These are phyloP conservation scores for Pelodiscus sinensis DNA, from an alignment of 2,113 vertebrate genomes.

Conservation along the genomic window DNA sequence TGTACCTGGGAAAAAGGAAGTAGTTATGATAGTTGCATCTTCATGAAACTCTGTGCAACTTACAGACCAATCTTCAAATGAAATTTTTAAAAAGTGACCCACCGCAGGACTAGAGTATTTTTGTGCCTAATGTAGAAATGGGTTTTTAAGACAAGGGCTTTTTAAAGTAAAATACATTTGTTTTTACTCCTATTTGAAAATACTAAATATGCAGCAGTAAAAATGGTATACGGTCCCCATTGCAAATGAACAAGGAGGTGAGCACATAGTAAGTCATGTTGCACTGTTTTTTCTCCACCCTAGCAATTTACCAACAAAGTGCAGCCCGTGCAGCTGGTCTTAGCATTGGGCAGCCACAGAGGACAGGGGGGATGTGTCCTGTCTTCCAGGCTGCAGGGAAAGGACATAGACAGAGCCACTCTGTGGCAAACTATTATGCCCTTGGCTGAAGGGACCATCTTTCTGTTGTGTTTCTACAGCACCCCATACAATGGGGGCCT, in stretches of 20 bases:
- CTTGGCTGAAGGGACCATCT: not conserved
- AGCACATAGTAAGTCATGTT: slow-evolving; percentile 13
- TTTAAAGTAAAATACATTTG: slow-evolving; percentile 32
- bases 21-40: slow-evolving; percentile 65
- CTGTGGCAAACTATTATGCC: not conserved
- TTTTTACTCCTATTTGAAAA: slow-evolving; percentile 49
- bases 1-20: slow-evolving; percentile 53
- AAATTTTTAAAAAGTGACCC: slow-evolving; percentile 56
- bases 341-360: accelerated
- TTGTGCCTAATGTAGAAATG: slow-evolving; percentile 9
- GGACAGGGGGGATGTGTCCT: not conserved
- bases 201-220: slow-evolving; percentile 38
- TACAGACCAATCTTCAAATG: slow-evolving; percentile 64
- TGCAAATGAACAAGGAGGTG: slow-evolving; percentile 32
- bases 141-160: slow-evolving; percentile 35
- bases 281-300: not conserved
- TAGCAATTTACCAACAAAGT: not conserved
- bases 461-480: not conserved
- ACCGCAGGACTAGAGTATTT: slow-evolving; percentile 35
- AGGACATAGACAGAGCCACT: not conserved
- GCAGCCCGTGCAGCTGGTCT: not conserved
- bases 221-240: slow-evolving; percentile 1
- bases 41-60: slow-evolving; percentile 56
- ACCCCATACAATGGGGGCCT: not conserved
- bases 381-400: not conserved